phyloP scores from a whole-genome alignment of 2,888 invertebrate genomes.

The Leptinotarsa haldemani region DNA sequence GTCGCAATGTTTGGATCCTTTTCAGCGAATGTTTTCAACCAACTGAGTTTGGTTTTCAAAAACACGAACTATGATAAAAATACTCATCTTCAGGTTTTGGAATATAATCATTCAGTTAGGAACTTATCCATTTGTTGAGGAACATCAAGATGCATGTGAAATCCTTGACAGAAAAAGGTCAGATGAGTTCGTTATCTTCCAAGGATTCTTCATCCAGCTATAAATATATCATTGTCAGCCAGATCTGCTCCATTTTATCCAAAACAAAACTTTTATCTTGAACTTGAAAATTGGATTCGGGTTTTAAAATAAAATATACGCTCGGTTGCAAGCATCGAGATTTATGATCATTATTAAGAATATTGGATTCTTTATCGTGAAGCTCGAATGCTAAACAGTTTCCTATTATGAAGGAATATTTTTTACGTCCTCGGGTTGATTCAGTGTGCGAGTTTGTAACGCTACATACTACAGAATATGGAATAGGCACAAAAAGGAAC shows the following conservation, averaged over 20 bases:
- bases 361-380: slow-evolving; percentile 51
- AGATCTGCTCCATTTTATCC: background rate
- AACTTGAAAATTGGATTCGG: slow-evolving; percentile 38
- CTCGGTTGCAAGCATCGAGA: slow-evolving; percentile 44
- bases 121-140: background rate
- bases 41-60: too few species aligned
- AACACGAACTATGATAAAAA: too few species aligned
- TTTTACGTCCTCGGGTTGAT: slow-evolving; percentile 48
- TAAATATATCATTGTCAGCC: slow-evolving; percentile 20
- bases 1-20: too few species aligned
- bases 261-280: slow-evolving; percentile 25
- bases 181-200: slow-evolving; percentile 4
- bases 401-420: slow-evolving; percentile 49
- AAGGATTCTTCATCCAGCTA: slow-evolving; percentile 1
- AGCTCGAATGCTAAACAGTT: slow-evolving; percentile 51
- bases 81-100: background rate
- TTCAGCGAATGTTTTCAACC: too few species aligned
- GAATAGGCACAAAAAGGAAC: slow-evolving; percentile 31
- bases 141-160: background rate
- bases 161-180: background rate
- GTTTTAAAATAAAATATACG: slow-evolving; percentile 38
- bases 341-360: slow-evolving; percentile 58
- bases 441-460: slow-evolving; percentile 48
- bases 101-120: background rate
- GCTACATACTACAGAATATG: slow-evolving; percentile 41